These are phyloP conservation scores for Chiroxiphia lanceolata DNA, from an alignment of 2,797 vertebrate species.

Conservation along the genomic window DNA sequence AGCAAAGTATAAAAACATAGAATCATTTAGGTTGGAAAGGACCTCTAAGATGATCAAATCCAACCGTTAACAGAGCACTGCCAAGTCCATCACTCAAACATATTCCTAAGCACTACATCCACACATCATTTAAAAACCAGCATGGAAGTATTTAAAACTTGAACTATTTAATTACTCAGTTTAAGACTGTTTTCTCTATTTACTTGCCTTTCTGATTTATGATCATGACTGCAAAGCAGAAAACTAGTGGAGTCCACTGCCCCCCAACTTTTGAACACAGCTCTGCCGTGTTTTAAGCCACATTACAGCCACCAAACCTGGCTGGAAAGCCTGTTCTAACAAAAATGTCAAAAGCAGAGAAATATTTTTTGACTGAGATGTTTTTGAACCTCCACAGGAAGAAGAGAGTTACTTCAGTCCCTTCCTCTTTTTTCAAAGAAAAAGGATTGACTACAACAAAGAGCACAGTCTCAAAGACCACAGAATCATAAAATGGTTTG, in stretches of 20 bases:
- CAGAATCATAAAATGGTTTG: background rate
- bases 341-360: background rate
- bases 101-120: no score
- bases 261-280: background rate
- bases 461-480: background rate
- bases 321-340: background rate
- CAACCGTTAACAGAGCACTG: no score
- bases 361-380: background rate
- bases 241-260: background rate
- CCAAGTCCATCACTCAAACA: background rate
- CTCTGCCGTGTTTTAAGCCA: background rate
- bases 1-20: background rate
- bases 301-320: background rate
- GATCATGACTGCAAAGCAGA: background rate
- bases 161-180: background rate
- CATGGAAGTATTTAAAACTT: background rate
- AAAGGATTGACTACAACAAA: background rate
- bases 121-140: background rate
- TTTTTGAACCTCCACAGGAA: background rate
- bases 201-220: background rate
- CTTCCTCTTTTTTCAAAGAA: background rate
- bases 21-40: background rate
- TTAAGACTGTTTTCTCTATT: background rate
- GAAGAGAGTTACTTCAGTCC: background rate
- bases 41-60: background rate